Evolutionary conservation across 2,888 invertebrate species (phyloP).

Genomic region (Drosophila prolongata): DNA sequence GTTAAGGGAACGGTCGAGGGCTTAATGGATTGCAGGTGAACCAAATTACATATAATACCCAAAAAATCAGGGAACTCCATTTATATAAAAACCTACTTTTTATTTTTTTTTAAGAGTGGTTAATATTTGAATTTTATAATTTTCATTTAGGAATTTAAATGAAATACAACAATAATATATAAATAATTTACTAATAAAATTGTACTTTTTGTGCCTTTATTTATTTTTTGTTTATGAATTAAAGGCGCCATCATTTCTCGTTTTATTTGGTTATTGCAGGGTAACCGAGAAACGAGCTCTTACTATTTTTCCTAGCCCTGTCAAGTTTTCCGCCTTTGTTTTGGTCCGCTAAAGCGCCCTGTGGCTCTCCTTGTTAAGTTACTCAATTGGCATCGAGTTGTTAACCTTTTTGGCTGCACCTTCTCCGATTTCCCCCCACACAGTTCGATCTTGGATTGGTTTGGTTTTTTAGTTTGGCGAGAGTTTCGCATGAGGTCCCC

Average conservation of each 20-base stretch:
- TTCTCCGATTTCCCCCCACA: constrained; percentile 13
- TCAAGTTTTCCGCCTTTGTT: constrained; percentile 32
- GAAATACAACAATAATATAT: no score
- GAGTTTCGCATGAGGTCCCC: constrained; percentile 71
- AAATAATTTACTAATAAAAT: no score
- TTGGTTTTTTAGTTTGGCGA: constrained; percentile 7
- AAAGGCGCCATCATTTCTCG: not conserved
- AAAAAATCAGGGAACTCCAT: no score
- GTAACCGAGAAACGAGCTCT: not conserved
- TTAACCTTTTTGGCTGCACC: constrained; percentile 70
- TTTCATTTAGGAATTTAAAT: no score
- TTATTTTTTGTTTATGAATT: not conserved
- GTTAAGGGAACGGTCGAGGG: not conserved
- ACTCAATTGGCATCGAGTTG: constrained; percentile 74
- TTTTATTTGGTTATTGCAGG: not conserved
- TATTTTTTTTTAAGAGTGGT: no score
- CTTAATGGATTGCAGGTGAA: not conserved
- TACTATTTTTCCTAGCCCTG: not conserved
- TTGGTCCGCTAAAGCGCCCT: constrained; percentile 37
- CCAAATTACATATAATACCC: not conserved
- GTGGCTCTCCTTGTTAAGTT: constrained; percentile 64
- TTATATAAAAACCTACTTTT: no score
- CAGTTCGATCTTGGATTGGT: constrained; percentile 16
- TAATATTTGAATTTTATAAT: no score
- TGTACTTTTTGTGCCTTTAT: no score